Evolutionary conservation across 2,888 invertebrate species (phyloP).

Genomic region (Trichopoda pennipes): DNA sequence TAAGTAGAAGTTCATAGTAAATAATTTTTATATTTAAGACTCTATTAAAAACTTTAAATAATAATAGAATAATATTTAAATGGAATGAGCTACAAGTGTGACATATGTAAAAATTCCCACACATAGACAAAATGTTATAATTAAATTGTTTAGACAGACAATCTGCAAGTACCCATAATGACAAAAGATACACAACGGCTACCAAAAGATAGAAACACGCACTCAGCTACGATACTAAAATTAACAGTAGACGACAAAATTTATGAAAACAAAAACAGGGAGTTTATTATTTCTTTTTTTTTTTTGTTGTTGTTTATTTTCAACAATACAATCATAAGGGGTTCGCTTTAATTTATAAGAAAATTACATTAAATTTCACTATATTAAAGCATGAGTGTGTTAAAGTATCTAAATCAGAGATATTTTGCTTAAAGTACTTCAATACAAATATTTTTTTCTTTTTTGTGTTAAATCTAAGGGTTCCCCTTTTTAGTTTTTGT

Average conservation of each 20-base stretch:
- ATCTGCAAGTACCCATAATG: constrained; percentile 35
- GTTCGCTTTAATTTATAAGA: constrained; percentile 16
- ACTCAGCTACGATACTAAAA: neutral
- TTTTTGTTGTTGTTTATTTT: no score
- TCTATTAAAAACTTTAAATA: constrained; percentile 7
- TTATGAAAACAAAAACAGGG: constrained; percentile 10
- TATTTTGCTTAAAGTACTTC: constrained; percentile 44
- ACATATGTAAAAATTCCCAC: constrained; percentile 65
- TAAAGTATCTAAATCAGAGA: constrained; percentile 31
- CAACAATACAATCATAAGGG: no score
- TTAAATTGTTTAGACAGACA: constrained; percentile 65
- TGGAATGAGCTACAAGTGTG: constrained; percentile 38
- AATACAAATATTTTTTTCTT: neutral
- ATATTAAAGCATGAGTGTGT: neutral
- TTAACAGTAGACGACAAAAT: neutral
- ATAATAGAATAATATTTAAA: constrained; percentile 31
- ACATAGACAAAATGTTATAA: constrained; percentile 57
- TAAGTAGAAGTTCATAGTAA: constrained; percentile 9
- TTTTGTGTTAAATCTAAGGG: constrained; percentile 34
- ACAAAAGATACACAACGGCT: constrained; percentile 12
- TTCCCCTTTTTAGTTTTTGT: constrained; percentile 12
- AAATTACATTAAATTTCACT: constrained; percentile 23
- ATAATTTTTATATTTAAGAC: constrained; percentile 4
- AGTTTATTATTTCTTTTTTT: no score
- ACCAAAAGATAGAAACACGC: neutral